Evolutionary conservation across 2,797 vertebrate genomes (phyloP).

Genomic region (Tadarida brasiliensis): DNA sequence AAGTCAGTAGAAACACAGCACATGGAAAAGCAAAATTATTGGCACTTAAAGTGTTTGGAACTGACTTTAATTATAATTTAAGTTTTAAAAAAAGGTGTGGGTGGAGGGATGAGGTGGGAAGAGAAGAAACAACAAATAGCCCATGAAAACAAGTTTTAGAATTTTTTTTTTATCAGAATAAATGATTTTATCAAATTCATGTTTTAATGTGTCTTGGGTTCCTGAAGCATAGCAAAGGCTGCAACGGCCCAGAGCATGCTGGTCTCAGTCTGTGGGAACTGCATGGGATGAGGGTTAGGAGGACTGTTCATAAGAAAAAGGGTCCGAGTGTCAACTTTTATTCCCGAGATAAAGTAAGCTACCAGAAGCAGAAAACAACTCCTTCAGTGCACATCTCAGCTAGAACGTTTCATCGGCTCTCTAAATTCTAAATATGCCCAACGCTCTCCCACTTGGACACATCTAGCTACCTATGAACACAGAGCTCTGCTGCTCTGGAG

Average conservation of each 20-base stretch:
- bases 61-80: conserved; percentile 54
- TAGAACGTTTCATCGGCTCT: not conserved
- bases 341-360: not conserved
- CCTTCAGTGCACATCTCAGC: not conserved
- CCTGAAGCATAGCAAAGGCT: not conserved
- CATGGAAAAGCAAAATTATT: conserved; percentile 28
- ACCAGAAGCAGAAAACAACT: not conserved
- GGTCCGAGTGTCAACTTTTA: not conserved
- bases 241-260: not conserved
- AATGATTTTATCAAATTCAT: not conserved
- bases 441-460: not conserved
- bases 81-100: not conserved
- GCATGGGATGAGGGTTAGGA: not conserved
- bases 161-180: conserved; percentile 26
- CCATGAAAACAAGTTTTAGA: conserved; percentile 34
- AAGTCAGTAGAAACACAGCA: conserved; percentile 30
- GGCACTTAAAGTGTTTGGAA: not conserved
- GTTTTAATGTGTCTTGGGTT: not conserved
- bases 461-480: too few species aligned
- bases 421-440: not conserved
- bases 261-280: not conserved
- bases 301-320: not conserved
- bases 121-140: not conserved
- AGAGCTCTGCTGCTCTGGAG: not conserved
- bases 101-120: accelerated